Evolutionary conservation across 2,113 vertebrate species (phyloP).

Genomic region (Leucopsar rothschildi): DNA sequence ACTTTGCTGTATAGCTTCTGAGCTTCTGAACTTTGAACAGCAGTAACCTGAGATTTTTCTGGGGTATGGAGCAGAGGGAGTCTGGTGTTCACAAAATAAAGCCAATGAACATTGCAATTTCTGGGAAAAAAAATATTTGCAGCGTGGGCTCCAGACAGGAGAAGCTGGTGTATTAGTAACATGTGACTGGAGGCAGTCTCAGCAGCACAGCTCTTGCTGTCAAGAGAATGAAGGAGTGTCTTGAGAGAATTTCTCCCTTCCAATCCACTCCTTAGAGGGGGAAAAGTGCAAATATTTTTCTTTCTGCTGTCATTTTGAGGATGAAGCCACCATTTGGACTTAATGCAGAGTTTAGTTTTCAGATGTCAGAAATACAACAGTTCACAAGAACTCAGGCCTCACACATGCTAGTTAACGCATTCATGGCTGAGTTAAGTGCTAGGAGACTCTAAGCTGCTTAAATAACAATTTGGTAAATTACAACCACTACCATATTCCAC

Average conservation of each 20-base stretch:
- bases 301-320: conserved; percentile 15
- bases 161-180: neutral
- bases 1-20: neutral
- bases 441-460: neutral
- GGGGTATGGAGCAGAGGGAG: neutral
- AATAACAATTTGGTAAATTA: neutral
- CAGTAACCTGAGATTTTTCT: neutral
- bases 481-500: neutral
- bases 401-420: neutral
- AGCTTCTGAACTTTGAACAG: neutral
- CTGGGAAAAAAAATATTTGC: neutral
- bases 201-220: neutral
- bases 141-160: neutral
- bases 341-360: conserved; percentile 34
- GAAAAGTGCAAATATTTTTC: conserved; percentile 45
- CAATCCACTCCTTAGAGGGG: neutral
- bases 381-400: neutral
- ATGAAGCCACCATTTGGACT: conserved; percentile 28
- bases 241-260: neutral
- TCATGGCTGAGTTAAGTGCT: neutral
- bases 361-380: conserved; percentile 19
- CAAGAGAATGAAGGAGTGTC: conserved; percentile 3
- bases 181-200: conserved; percentile 3
- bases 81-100: neutral
- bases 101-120: neutral